These are phyloP conservation scores for Hirudinaria manillensis DNA, from an alignment of 2,888 invertebrate species.

Conservation along the genomic window DNA sequence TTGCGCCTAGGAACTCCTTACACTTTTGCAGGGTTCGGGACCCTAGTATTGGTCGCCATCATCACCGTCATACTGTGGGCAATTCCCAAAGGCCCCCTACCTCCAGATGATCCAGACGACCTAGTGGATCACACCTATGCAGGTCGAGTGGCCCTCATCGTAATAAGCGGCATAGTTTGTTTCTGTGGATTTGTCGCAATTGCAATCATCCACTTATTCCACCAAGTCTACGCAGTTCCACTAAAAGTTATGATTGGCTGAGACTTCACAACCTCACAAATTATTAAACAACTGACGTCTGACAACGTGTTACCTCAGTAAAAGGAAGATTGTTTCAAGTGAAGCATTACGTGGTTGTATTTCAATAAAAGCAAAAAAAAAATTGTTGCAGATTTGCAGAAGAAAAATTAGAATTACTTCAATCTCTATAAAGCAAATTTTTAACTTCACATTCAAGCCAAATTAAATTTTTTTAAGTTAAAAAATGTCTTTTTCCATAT, in stretches of 20 bases:
- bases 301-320: background rate
- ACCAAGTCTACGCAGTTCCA: slow-evolving; percentile 1
- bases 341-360: background rate
- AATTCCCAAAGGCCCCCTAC: slow-evolving; percentile 19
- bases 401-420: too few relatives aligned
- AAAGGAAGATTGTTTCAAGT: background rate
- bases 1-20: background rate
- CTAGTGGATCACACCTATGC: background rate
- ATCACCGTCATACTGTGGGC: slow-evolving; percentile 11
- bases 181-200: background rate
- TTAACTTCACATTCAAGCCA: too few relatives aligned
- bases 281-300: too few relatives aligned
- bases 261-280: background rate
- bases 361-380: too few relatives aligned
- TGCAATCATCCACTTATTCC: background rate
- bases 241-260: slow-evolving; percentile 2
- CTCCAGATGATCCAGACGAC: background rate
- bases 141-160: background rate
- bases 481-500: too few relatives aligned
- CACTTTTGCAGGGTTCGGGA: slow-evolving; percentile 10
- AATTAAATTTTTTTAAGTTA: too few relatives aligned
- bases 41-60: background rate
- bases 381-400: too few relatives aligned
- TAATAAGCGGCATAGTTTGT: background rate
- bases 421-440: too few relatives aligned